Conservation (phyloP, 2,888 invertebrate genomes). For the Hymenopus coronatus region DNA sequence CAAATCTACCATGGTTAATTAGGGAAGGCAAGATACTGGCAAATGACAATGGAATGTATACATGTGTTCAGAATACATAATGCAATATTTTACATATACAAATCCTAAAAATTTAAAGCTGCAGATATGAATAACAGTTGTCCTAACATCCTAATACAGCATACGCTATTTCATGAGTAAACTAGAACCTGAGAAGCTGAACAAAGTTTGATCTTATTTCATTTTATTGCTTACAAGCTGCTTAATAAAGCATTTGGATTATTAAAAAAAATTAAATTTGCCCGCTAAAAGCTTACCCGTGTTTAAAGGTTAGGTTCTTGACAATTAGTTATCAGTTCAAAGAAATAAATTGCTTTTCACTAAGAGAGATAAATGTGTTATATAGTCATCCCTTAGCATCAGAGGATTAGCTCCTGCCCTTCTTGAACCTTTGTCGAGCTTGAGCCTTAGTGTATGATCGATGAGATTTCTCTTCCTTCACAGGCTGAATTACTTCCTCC, state of each 20-base stretch:
- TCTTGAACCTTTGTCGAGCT: slow-evolving; percentile 70
- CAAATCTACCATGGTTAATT: neutral
- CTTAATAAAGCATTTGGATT: neutral
- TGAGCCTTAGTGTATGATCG: slow-evolving; percentile 68
- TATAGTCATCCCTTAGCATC: neutral
- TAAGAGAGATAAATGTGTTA: neutral
- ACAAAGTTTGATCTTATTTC: neutral
- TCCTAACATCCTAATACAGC: too few relatives aligned
- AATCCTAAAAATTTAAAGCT: neutral
- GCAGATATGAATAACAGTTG: too few relatives aligned
- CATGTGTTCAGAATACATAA: neutral
- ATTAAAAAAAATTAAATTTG: neutral
- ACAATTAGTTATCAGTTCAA: neutral
- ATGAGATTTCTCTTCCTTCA: slow-evolving; percentile 39
- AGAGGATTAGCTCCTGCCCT: slow-evolving; percentile 52
- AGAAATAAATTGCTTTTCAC: neutral
- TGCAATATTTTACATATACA: neutral
- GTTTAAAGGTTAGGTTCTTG: neutral
- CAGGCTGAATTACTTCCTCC: slow-evolving; percentile 45
- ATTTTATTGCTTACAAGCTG: neutral
- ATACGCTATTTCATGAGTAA: neutral
- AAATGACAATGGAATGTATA: neutral
- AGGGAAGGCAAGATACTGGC: neutral
- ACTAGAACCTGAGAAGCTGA: neutral
- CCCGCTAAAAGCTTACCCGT: neutral